Evolutionary conservation across 2,888 invertebrate species (phyloP).

Genomic region (Pterostichus madidus): DNA sequence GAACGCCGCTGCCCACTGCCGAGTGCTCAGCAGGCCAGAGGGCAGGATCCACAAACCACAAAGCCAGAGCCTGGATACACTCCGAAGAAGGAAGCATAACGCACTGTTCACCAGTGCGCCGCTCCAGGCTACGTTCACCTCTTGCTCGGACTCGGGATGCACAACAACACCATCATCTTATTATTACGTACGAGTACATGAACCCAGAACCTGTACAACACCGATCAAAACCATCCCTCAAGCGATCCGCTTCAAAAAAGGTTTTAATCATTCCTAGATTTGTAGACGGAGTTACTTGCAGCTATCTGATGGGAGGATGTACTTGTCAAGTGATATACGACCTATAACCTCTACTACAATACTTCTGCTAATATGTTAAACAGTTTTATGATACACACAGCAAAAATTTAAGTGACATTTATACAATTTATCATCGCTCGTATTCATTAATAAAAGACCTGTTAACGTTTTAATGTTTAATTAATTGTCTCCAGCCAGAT

Average conservation of each 20-base stretch:
- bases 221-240: constrained; percentile 12
- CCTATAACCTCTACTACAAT: not conserved
- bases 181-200: constrained; percentile 45
- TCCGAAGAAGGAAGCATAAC: constrained; percentile 37
- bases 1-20: not conserved
- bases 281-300: constrained; percentile 5
- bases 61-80: not conserved
- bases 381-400: not conserved
- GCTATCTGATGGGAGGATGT: constrained; percentile 13
- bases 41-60: constrained; percentile 7
- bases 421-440: not conserved
- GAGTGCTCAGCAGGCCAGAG: too few relatives aligned
- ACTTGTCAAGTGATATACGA: constrained; percentile 39
- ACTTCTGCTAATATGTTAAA: constrained; percentile 15
- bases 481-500: too few relatives aligned
- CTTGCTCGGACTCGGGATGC: not conserved
- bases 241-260: constrained; percentile 34
- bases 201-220: constrained; percentile 49
- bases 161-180: constrained; percentile 46
- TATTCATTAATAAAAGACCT: too few relatives aligned
- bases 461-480: too few relatives aligned
- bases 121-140: constrained; percentile 25
- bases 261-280: constrained; percentile 52
- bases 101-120: not conserved
- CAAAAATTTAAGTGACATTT: constrained; percentile 9